A percentile compares a stretch with the other conserved stretches of the same genome.
Evolutionary conservation across 1,140 invertebrate genomes (phyloP).

Genomic region (Calephelis nemesis): DNA sequence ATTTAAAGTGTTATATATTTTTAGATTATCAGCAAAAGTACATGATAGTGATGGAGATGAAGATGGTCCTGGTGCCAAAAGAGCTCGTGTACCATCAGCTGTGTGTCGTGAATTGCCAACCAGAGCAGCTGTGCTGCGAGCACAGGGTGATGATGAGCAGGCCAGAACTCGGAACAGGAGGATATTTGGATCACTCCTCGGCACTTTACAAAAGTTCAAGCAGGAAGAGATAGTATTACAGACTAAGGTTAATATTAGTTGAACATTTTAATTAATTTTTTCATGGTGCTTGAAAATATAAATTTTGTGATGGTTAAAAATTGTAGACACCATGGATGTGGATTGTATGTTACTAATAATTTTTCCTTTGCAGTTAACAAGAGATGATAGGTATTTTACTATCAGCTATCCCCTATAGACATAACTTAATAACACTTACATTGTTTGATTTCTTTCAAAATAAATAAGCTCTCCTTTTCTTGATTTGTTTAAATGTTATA

Average conservation of each 20-base stretch:
- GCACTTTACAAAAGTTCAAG: slow-evolving; percentile 96
- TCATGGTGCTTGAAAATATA: background rate
- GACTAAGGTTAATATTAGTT: slow-evolving; percentile 79
- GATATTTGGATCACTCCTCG: slow-evolving; percentile 96
- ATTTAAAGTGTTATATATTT: background rate
- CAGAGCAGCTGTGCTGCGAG: slow-evolving; percentile 80
- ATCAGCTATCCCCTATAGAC: too few relatives aligned
- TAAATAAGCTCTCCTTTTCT: too few relatives aligned
- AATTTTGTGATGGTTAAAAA: too few relatives aligned
- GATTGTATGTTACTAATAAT: too few relatives aligned
- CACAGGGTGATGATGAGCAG: slow-evolving; percentile 91
- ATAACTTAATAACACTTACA: too few relatives aligned
- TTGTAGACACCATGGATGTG: too few relatives aligned
- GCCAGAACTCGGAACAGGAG: slow-evolving; percentile 92
- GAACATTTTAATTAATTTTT: background rate
- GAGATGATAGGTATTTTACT: too few relatives aligned
- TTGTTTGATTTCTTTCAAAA: too few relatives aligned
- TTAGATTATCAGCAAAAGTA: slow-evolving; percentile 62
- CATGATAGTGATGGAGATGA: slow-evolving; percentile 73
- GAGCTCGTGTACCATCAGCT: slow-evolving; percentile 62
- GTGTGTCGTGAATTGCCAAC: slow-evolving; percentile 70
- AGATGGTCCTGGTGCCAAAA: slow-evolving; percentile 53
- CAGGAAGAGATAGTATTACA: slow-evolving; percentile 95
- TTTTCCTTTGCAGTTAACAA: too few relatives aligned
- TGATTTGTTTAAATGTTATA: too few relatives aligned